phyloP scores from a whole-genome alignment of 2,797 vertebrate genomes.

The Platalea minor region DNA sequence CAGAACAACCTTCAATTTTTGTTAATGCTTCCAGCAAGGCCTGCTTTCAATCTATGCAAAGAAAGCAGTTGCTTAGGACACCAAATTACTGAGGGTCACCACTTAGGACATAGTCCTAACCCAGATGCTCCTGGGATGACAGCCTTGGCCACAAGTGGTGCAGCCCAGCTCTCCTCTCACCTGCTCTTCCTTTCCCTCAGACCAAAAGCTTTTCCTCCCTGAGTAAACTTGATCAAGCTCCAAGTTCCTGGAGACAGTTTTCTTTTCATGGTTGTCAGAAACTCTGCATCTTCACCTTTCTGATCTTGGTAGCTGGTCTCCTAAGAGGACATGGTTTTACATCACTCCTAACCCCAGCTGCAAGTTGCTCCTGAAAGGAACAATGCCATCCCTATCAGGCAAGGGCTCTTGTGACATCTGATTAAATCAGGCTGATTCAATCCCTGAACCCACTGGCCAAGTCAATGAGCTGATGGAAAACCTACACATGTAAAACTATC shows the following conservation, averaged over 20 bases:
- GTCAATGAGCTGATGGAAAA: background rate
- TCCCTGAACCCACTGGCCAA: background rate
- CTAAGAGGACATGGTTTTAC: background rate
- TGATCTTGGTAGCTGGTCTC: background rate
- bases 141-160: background rate
- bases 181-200: background rate
- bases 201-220: background rate
- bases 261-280: background rate
- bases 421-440: background rate
- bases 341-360: background rate
- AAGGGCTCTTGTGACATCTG: background rate
- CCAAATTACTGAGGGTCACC: background rate
- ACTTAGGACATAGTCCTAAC: background rate
- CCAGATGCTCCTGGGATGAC: background rate
- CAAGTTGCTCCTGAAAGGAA: background rate
- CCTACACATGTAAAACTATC: background rate
- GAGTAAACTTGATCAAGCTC: background rate
- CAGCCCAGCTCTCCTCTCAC: background rate
- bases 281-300: background rate
- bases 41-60: rapidly evolving
- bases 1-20: background rate
- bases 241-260: background rate
- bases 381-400: background rate
- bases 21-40: background rate
- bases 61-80: background rate